A percentile compares a stretch with the other conserved stretches of the same genome.
Conservation (phyloP, 2,888 invertebrate genomes). For the Adelphocoris suturalis region DNA sequence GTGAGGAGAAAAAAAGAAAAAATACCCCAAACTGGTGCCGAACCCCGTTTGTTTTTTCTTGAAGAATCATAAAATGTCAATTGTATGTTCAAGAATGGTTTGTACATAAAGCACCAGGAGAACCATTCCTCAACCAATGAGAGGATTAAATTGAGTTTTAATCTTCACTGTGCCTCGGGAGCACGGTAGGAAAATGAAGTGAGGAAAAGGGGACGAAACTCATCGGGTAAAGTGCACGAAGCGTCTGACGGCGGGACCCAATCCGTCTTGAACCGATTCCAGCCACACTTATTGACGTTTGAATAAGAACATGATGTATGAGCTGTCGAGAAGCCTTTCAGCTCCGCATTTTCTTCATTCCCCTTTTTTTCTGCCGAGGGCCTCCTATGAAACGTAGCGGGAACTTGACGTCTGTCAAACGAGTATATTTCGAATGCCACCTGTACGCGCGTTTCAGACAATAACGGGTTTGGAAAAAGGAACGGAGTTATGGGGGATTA, state of each 20-base stretch:
- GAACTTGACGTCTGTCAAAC: slow-evolving; percentile 22
- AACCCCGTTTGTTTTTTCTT: no score
- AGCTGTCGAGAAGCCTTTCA: slow-evolving; percentile 42
- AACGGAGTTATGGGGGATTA: no score
- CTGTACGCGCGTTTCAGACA: slow-evolving; percentile 24
- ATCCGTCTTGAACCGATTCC: slow-evolving; percentile 48
- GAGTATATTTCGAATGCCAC: slow-evolving; percentile 12
- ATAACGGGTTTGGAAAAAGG: neutral
- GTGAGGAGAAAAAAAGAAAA: no score
- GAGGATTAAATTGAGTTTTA: neutral
- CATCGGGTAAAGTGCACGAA: slow-evolving; percentile 46
- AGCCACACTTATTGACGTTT: slow-evolving; percentile 43
- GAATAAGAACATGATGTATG: slow-evolving; percentile 52
- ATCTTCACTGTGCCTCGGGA: neutral
- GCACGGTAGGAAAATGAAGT: slow-evolving; percentile 22
- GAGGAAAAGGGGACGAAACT: slow-evolving; percentile 28
- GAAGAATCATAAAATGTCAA: no score
- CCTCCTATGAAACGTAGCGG: neutral
- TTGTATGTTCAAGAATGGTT: neutral
- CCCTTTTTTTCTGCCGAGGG: neutral
- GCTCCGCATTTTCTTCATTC: neutral
- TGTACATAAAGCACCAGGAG: neutral
- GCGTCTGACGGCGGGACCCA: slow-evolving; percentile 34
- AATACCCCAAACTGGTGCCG: no score
- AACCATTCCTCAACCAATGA: slow-evolving; percentile 3